Conservation (phyloP, 1,140 invertebrate species). For the Calosoma granatense region DNA sequence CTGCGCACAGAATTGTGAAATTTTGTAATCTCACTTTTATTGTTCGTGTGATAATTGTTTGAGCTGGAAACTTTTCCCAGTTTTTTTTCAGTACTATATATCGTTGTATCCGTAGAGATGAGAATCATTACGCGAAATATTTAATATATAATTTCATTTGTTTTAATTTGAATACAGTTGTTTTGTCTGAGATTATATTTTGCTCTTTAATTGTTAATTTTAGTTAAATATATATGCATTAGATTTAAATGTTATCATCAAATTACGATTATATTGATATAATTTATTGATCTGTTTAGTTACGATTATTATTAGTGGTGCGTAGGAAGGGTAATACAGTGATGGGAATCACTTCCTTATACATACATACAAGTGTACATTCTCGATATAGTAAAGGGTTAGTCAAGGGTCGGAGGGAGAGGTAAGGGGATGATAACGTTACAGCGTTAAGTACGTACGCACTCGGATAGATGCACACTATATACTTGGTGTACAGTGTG, state of each 20-base stretch:
- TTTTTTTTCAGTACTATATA: conserved; percentile 1
- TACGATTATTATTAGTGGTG: too few species aligned
- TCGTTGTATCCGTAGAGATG: background rate
- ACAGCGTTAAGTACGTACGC: background rate
- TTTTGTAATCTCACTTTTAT: background rate
- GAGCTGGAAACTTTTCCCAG: background rate
- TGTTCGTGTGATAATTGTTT: background rate
- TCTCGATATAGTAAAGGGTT: background rate
- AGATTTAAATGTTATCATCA: too few species aligned
- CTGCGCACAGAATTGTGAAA: background rate
- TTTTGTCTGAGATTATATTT: too few species aligned
- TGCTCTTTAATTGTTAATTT: too few species aligned
- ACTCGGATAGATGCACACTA: too few species aligned
- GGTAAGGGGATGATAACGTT: background rate
- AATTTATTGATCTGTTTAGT: too few species aligned
- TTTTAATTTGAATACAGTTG: background rate
- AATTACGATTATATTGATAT: too few species aligned
- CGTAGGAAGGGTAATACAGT: too few species aligned
- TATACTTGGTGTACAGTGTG: too few species aligned
- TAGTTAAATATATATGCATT: too few species aligned
- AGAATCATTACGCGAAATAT: background rate
- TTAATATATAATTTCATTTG: conserved; percentile 8
- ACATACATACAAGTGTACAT: too few species aligned
- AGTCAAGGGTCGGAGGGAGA: background rate
- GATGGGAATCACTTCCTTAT: too few species aligned